These are phyloP conservation scores for Pteromalus puparum DNA, from an alignment of 1,140 invertebrate genomes.

Conservation along the genomic window DNA sequence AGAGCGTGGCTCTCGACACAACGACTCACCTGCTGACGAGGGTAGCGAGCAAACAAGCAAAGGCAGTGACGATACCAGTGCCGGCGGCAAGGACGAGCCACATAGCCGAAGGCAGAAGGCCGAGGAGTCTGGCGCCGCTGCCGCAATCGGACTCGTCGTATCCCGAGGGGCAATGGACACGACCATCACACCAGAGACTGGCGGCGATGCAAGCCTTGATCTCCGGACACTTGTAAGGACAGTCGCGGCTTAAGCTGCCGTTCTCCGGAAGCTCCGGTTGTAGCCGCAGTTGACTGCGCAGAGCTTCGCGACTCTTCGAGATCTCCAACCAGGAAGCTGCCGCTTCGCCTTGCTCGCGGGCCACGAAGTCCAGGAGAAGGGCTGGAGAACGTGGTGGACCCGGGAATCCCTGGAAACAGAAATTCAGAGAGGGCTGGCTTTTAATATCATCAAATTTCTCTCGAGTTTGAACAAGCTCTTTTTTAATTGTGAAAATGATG, in stretches of 20 bases:
- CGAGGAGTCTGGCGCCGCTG: conserved; percentile 71
- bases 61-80: conserved; percentile 73
- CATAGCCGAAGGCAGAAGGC: conserved; percentile 72
- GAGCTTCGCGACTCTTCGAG: conserved; percentile 79
- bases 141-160: conserved; percentile 87
- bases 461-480: too few species aligned
- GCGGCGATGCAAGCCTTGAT: conserved; percentile 91
- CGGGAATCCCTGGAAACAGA: conserved; percentile 57
- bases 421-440: not conserved
- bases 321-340: conserved; percentile 85
- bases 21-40: conserved; percentile 69
- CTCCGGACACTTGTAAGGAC: conserved; percentile 88
- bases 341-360: conserved; percentile 81
- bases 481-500: too few species aligned
- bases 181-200: conserved; percentile 91
- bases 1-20: not conserved
- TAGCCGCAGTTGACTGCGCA: conserved; percentile 79
- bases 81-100: conserved; percentile 73
- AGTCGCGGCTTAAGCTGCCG: conserved; percentile 77
- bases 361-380: conserved; percentile 84
- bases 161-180: conserved; percentile 88
- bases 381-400: conserved; percentile 76
- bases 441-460: too few species aligned
- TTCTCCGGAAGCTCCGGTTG: conserved; percentile 74
- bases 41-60: conserved; percentile 70